Conservation (phyloP, 2,797 vertebrate species). For the Anolis apletophallus region DNA sequence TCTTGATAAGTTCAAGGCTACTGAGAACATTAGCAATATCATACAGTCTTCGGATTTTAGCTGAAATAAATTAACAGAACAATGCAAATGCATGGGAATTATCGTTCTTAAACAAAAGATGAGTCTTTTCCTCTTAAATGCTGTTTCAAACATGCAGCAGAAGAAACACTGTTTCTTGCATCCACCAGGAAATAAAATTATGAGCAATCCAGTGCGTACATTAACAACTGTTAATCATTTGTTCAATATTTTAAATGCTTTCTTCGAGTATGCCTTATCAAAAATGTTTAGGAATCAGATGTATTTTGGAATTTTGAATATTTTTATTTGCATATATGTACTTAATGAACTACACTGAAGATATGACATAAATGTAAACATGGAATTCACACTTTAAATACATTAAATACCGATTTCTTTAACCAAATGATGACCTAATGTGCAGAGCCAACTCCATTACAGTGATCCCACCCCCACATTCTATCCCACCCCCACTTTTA, state of each 20-base stretch:
- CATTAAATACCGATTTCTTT: background rate
- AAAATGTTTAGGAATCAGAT: too few species aligned
- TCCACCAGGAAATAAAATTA: background rate
- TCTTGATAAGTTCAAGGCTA: conserved; percentile 95
- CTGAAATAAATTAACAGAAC: conserved; percentile 74
- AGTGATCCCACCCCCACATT: too few species aligned
- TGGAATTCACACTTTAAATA: too few species aligned
- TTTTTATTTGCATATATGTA: too few species aligned
- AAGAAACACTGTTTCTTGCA: background rate
- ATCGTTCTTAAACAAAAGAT: background rate
- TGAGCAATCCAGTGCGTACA: background rate
- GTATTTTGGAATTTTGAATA: too few species aligned
- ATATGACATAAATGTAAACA: too few species aligned
- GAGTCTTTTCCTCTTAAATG: background rate
- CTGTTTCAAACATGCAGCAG: background rate
- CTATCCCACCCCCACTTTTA: background rate
- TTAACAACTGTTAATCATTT: background rate
- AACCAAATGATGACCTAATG: background rate
- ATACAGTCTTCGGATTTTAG: conserved; percentile 95
- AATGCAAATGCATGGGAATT: conserved; percentile 4
- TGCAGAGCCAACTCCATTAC: background rate
- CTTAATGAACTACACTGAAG: too few species aligned
- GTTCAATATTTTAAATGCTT: background rate
- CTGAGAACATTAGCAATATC: conserved; percentile 97
- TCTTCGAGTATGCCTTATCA: too few species aligned